Evolutionary conservation across 2,113 vertebrate genomes (phyloP), one percentile per base, ranked within the genome.

Genomic region (Rhagologus leucostigma): DNA sequence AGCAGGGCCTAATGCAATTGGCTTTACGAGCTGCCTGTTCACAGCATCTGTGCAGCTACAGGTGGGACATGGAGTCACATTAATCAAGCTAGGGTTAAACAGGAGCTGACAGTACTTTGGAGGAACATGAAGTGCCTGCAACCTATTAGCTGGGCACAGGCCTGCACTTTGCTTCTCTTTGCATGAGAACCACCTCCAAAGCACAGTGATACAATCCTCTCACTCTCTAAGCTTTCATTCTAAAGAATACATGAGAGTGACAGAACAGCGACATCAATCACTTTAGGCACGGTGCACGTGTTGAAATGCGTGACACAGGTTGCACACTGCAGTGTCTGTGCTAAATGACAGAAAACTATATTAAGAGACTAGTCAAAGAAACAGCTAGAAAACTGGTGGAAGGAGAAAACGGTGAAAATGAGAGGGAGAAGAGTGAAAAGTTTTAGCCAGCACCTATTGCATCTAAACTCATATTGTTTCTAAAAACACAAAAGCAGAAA

Each of bases 71-170:
- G 23, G 3, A 70, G 39, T 39, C 74, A 42, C 44, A 78, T 68
- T 56, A 68, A 91, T 93, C 69, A 89, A 9, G 64, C 74, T 41
- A 71, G 44, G 41, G 84, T 68, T 94, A 93, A 95, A 70, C 13
- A 96, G 93, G 84, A 93, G 93, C 44, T 95, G 95, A 94, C 90
- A 95, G 95, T 26, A 83, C 53, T 96, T 87, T 75, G 78, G 92
- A 96, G 37, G 62, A 84, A 46, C 3, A 3, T 52, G 52, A 60
- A 84, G 87, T 75, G 81, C 37, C 90, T 91, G 84, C 78, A 32
- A 41, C 18, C 19, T n/a, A 49, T 60, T 49, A 82, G 41, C 44
- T 7, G 3, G 33, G 56, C 80, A 74, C 68, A 23, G 37, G 75
- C 71, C 71, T 80, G 67, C 3, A 18, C 24, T 76, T 82, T 30